phyloP scores from a whole-genome alignment of 2,113 vertebrate genomes.

The Saiga tatarica region DNA sequence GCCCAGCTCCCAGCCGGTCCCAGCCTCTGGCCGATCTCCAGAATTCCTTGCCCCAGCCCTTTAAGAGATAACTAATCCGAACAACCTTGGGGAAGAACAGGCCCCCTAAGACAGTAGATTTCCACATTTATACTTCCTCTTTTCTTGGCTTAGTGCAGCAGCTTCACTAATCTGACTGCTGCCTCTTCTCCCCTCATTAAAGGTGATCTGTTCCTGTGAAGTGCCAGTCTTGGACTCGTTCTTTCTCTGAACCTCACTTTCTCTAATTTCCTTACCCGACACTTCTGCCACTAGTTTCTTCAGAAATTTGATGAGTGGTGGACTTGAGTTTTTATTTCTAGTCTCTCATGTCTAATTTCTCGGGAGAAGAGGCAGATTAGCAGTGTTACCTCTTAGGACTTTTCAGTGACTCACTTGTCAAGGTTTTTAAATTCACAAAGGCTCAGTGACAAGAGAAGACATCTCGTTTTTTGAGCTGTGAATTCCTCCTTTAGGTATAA shows the following conservation, averaged over 20 bases:
- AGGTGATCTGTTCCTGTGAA: not conserved
- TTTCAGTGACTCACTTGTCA: not conserved
- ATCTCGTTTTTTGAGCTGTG: not conserved
- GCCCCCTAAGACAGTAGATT: not conserved
- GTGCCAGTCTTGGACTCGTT: fast-evolving
- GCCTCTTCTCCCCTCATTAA: not conserved
- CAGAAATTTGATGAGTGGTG: not conserved
- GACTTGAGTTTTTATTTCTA: not conserved
- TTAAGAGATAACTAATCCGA: not conserved
- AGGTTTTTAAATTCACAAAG: not conserved
- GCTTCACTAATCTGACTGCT: not conserved
- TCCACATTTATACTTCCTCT: not conserved
- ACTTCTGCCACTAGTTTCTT: not conserved
- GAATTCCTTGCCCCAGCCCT: not conserved
- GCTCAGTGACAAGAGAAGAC: not conserved
- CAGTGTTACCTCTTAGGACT: conserved; percentile 22
- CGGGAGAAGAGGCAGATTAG: conserved; percentile 27
- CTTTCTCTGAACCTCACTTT: not conserved
- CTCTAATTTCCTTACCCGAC: not conserved
- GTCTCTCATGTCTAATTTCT: conserved; percentile 20
- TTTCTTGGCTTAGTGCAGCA: not conserved
- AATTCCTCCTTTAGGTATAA: not conserved
- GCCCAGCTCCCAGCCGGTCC: not conserved
- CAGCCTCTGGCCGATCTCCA: not conserved
- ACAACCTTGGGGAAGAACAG: not conserved